Evolutionary conservation across 2,888 invertebrate species (phyloP), one percentile per base, ranked within the genome.

Genomic region (Melinopterus prodromus): DNA sequence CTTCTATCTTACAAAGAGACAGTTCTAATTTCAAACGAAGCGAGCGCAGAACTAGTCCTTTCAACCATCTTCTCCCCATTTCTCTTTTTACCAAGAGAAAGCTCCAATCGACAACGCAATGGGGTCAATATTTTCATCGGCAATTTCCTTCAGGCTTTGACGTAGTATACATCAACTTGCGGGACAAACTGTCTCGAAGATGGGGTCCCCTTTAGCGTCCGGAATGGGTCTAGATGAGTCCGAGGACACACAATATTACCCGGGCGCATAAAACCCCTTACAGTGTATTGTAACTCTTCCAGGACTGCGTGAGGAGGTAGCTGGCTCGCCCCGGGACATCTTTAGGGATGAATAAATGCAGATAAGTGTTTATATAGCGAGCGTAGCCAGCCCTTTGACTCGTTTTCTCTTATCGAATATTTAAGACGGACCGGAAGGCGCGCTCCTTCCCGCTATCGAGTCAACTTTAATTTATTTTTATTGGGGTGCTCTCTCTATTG

Each of bases 321-420:
- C 53, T 53, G 26, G 26, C 26, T 1, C 53, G 12, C 53, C 53
- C 53, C 53, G 53, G 53, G 53, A 53, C 53, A 53, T 53, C 53
- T 53, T 53, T 53, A 53, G 53, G 53, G 53, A 53, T 53, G 53
- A 53, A 53, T 53, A 53, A 53, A 53, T 53, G 53, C 53, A 53
- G 53, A 53, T 53, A 53, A 53, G 53, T 53, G 53, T 53, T 53
- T 53, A 53, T 53, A 53, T 53, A 53, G 53, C 53, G 7, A 53
- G 53, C 53, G 53, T 53, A 53, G 53, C 12, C 6, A 53, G 12
- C 53, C 53, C 53, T 53, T 53, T 53, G 53, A 53, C 53, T 6
- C 53, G 53, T 7, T 9, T 6, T 53, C 53, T 12, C 53, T 53
- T 53, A 53, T 53, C 53, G 53, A 53, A 53, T 53, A 53, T 53